Percentiles rank a stretch among this genome's conserved stretches.
Conservation (phyloP, 2,113 vertebrate species). For the Petaurus breviceps region DNA sequence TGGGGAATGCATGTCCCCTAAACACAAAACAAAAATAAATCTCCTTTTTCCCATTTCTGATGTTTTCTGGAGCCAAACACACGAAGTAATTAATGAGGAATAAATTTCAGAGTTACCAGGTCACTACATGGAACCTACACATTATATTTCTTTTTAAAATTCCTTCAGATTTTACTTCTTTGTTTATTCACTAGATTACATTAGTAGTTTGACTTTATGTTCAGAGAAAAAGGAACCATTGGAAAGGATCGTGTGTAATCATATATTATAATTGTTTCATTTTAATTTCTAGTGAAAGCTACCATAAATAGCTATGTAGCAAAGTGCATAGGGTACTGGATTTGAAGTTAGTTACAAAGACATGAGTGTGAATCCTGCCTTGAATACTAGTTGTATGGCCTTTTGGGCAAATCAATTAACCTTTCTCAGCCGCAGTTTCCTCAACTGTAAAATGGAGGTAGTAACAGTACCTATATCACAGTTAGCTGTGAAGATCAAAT, state of each 20-base stretch:
- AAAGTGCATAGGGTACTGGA: neutral
- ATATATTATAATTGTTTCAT: neutral
- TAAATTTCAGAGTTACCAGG: neutral
- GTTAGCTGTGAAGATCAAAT: neutral
- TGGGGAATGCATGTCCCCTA: neutral
- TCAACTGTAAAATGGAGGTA: neutral
- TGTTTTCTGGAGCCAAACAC: neutral
- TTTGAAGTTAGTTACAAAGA: neutral
- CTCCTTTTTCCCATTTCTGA: neutral
- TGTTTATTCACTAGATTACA: neutral
- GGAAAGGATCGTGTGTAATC: neutral
- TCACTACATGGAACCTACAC: neutral
- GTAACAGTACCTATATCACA: neutral
- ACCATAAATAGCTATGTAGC: neutral
- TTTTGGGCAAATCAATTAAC: neutral
- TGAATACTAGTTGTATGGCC: neutral
- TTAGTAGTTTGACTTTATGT: neutral
- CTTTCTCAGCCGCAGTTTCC: neutral
- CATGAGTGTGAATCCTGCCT: neutral
- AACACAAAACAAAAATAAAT: neutral
- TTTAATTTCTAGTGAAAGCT: neutral
- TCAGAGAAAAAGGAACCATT: neutral
- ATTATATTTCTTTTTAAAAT: neutral
- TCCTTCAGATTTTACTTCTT: neutral
- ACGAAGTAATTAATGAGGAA: neutral